Conservation (phyloP, 1,140 invertebrate genomes). For the Trinorchestia longiramus region DNA sequence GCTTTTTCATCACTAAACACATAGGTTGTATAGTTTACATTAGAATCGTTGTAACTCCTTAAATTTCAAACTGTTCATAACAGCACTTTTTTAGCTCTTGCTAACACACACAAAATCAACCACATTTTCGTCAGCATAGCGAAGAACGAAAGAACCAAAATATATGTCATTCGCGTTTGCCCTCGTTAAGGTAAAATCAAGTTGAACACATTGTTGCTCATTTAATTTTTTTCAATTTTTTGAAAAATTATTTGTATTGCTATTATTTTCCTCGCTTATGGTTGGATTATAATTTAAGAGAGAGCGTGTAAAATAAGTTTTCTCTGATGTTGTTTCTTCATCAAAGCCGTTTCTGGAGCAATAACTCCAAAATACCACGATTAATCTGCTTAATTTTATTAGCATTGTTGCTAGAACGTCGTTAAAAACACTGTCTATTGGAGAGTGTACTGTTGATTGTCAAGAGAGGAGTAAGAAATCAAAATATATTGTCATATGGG, state of each 20-base stretch:
- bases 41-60: too few relatives aligned
- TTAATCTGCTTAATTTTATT: not conserved
- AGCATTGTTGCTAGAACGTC: not conserved
- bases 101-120: not conserved
- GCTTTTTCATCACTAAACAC: too few relatives aligned
- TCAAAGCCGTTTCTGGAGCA: not conserved
- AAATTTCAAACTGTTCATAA: too few relatives aligned
- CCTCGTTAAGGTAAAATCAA: not conserved
- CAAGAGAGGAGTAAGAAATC: not conserved
- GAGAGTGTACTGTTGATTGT: not conserved
- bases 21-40: too few relatives aligned
- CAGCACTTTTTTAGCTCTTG: not conserved
- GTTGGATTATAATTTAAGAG: not conserved
- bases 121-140: not conserved
- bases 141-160: not conserved
- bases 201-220: not conserved
- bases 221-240: not conserved
- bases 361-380: not conserved
- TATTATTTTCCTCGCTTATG: not conserved
- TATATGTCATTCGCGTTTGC: not conserved
- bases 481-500: not conserved
- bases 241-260: not conserved
- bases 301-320: not conserved
- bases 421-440: not conserved
- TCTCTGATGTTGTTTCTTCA: not conserved